Percentiles rank a stretch among this genome's conserved stretches.
These are phyloP conservation scores for Dicerorhinus sumatrensis DNA, from an alignment of 2,113 vertebrate genomes.

Conservation along the genomic window DNA sequence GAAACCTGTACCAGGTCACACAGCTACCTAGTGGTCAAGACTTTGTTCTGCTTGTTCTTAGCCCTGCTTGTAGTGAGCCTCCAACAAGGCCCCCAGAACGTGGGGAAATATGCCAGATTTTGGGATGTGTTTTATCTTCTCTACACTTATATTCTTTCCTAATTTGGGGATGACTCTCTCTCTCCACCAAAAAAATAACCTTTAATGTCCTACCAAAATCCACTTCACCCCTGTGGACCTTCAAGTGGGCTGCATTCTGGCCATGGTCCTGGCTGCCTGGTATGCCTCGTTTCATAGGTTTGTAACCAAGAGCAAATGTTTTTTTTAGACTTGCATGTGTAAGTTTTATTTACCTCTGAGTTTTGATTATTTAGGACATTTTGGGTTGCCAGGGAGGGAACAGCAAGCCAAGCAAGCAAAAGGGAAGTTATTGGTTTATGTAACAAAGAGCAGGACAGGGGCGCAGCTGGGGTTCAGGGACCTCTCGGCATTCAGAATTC, in stretches of 20 bases:
- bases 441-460: neutral
- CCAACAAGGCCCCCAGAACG: neutral
- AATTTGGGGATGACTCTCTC: neutral
- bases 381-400: neutral
- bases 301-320: neutral
- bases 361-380: neutral
- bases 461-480: neutral
- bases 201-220: neutral
- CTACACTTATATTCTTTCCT: neutral
- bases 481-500: neutral
- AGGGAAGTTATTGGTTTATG: neutral
- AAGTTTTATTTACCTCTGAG: neutral
- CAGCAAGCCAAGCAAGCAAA: neutral
- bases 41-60: neutral
- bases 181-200: neutral
- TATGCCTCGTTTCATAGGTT: neutral
- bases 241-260: neutral
- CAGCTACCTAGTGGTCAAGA: neutral
- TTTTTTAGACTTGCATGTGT: neutral
- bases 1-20: neutral
- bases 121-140: neutral
- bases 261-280: accelerated
- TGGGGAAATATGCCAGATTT: neutral
- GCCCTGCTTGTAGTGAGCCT: neutral
- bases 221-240: neutral